Base-by-base conservation (phyloP, 2,888 invertebrate genomes). In the Melinaea marsaeus region DNA sequence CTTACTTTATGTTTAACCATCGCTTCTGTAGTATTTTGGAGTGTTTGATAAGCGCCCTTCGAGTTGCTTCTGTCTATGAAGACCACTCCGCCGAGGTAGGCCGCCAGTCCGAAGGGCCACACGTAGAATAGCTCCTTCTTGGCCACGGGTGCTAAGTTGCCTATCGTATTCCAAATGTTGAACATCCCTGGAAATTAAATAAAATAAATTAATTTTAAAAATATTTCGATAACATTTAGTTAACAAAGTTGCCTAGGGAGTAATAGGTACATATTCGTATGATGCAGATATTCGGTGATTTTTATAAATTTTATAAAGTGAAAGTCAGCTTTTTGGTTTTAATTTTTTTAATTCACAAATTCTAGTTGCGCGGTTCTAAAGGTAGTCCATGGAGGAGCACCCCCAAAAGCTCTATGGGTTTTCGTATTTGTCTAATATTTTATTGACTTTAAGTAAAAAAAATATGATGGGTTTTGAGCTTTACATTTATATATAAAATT, bases 51-150 rank as follows among this genome's bases (percentile, higher is more conserved):
- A 0, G 94, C 93, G 63, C 84, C 84, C 72, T 91, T 90, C 3
- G 91, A 80, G 71, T 93, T 91, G 6, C 84, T 83, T 59, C 94
- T 81, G 77, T 94, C 92, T 61, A 94, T 92, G 76, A 94, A 94
- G 6, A 94, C 90, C 4, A 93, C 90, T 4, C 94, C 94, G 47
- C 92, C 92, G 2, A 94, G 85, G 79, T 92, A 93, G 0, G 93
- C 92, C 0, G 92, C 86, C 5, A 93, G 73, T 1, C 94, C 94
- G 74, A 94, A 94, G 0, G 93, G 92, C 75, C 92, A 92, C 2
- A 92, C 85, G 74, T 92, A 94, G 65, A 93, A 83, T 51, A 94
- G 72, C 72, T 93, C 93, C 72, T 91, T 92, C 77, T 94, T 94
- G 3, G 93, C 92, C 42, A 94, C 87, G 2, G 91, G 91, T 2